These are phyloP conservation scores for Cryptotis parvus DNA, from an alignment of 2,113 vertebrate genomes.

Conservation along the genomic window DNA sequence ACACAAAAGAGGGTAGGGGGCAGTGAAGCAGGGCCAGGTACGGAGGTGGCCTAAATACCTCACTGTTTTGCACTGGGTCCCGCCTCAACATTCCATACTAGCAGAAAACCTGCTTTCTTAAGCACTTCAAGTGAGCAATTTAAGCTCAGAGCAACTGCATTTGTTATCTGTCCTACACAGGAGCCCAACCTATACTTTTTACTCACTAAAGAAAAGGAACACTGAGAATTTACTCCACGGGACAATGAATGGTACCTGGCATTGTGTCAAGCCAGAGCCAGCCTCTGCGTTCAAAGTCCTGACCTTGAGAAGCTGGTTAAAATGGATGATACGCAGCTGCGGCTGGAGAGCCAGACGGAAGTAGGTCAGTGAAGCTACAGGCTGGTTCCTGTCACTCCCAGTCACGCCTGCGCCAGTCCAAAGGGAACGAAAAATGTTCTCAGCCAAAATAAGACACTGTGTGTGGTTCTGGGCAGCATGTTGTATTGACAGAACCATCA, in stretches of 20 bases:
- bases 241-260: slow-evolving; percentile 69
- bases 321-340: slow-evolving; percentile 66
- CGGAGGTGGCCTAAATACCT: slow-evolving; percentile 24
- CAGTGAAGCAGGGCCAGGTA: not conserved
- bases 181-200: slow-evolving; percentile 58
- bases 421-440: not conserved
- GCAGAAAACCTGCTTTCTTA: slow-evolving; percentile 60
- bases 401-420: slow-evolving; percentile 29
- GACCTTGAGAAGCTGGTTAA: slow-evolving; percentile 81
- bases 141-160: slow-evolving; percentile 65
- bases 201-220: slow-evolving; percentile 62
- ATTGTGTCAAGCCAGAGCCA: slow-evolving; percentile 70
- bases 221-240: slow-evolving; percentile 64
- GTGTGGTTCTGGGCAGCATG: slow-evolving; percentile 23
- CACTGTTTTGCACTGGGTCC: not conserved
- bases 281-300: slow-evolving; percentile 65
- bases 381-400: slow-evolving; percentile 74
- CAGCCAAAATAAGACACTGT: slow-evolving; percentile 42
- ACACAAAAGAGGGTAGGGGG: not conserved
- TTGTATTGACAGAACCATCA: slow-evolving; percentile 45
- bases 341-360: slow-evolving; percentile 69
- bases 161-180: slow-evolving; percentile 77
- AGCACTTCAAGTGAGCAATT: slow-evolving; percentile 64
- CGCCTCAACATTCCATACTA: slow-evolving; percentile 6
- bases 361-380: slow-evolving; percentile 76